Evolutionary conservation across 2,888 invertebrate genomes (phyloP).

Genomic region (Andrena camellia): DNA sequence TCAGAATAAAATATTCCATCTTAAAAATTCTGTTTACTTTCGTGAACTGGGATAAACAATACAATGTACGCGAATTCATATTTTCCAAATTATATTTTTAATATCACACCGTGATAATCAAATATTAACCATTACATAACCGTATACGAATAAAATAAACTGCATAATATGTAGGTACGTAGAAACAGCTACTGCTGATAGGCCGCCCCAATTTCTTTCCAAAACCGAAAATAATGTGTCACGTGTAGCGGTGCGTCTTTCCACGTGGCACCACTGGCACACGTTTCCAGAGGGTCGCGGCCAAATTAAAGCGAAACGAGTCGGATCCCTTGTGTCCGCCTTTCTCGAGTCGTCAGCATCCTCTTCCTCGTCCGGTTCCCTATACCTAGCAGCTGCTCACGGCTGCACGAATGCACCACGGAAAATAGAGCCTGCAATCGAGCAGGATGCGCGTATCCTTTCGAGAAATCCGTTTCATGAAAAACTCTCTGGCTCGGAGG

Average conservation of each 20-base stretch:
- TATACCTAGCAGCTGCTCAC: slow-evolving; percentile 57
- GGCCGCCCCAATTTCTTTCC: slow-evolving; percentile 4
- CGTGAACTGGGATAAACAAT: too few species aligned
- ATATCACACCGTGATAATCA: too few species aligned
- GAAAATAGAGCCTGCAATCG: slow-evolving; percentile 32
- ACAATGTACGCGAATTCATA: too few species aligned
- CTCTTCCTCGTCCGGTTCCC: slow-evolving; percentile 62
- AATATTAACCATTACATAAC: too few species aligned
- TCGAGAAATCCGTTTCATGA: slow-evolving; percentile 40
- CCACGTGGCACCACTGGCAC: slow-evolving; percentile 17
- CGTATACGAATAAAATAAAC: too few species aligned
- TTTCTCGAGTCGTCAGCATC: slow-evolving; percentile 38
- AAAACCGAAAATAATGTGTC: slow-evolving; percentile 46
- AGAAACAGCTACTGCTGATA: too few species aligned
- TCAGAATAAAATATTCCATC: too few species aligned
- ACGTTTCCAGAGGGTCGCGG: slow-evolving; percentile 48
- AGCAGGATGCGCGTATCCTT: slow-evolving; percentile 66
- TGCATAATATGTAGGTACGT: too few species aligned
- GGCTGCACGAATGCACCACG: background rate
- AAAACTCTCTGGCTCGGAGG: slow-evolving; percentile 1
- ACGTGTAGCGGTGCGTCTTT: slow-evolving; percentile 44
- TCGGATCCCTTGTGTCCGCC: slow-evolving; percentile 30
- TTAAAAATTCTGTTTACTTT: too few species aligned
- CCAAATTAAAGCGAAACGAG: slow-evolving; percentile 56
- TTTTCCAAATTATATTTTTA: too few species aligned